These are phyloP conservation scores for Aptenodytes patagonicus DNA, from an alignment of 2,113 vertebrate species.

Conservation along the genomic window DNA sequence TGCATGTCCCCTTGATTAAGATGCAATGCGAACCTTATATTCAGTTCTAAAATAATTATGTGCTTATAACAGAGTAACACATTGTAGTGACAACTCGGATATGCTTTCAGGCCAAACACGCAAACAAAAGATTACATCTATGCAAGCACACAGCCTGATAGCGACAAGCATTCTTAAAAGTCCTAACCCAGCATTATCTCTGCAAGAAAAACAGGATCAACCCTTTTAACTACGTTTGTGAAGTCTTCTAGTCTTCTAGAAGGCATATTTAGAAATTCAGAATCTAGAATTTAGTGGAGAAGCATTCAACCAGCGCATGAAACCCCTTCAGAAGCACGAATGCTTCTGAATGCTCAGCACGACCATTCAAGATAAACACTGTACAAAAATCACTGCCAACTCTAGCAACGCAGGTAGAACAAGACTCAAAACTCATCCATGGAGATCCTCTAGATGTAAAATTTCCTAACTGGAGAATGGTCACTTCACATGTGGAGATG, in stretches of 20 bases:
- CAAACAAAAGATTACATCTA: not conserved
- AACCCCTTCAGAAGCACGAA: not conserved
- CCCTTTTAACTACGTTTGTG: not conserved
- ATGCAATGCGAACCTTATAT: not conserved
- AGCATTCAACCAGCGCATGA: accelerated
- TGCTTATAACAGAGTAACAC: not conserved
- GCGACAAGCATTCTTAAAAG: not conserved
- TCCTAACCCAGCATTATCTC: not conserved
- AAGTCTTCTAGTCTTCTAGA: not conserved
- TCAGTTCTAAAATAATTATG: not conserved
- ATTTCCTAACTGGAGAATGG: not conserved
- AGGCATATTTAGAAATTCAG: not conserved
- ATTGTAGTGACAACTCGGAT: not conserved
- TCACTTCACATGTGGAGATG: not conserved
- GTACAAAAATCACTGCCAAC: not conserved
- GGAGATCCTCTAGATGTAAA: not conserved
- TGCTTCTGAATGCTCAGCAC: not conserved
- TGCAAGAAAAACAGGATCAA: not conserved
- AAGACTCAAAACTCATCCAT: not conserved
- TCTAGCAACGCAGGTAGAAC: not conserved
- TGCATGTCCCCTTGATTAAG: not conserved
- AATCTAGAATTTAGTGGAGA: not conserved
- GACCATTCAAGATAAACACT: not conserved
- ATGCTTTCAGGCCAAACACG: not conserved
- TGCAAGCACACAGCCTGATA: not conserved